phyloP scores from a whole-genome alignment of 2,797 vertebrate species.

The Acanthurus leucopareius region DNA sequence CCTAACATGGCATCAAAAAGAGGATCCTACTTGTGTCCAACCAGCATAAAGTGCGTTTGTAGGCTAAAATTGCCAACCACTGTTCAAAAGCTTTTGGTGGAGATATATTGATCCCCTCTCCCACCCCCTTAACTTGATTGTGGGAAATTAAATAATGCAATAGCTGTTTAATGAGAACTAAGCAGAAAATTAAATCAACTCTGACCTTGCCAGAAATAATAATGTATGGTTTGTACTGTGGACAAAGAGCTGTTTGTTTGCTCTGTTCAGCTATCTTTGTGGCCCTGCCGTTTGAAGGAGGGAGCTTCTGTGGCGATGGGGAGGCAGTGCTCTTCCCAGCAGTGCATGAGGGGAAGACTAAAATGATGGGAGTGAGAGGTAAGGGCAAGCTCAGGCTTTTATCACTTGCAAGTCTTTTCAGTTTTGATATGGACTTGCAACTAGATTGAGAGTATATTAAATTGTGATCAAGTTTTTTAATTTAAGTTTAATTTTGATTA shows the following conservation, averaged over 20 bases:
- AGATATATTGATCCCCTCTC: slow-evolving; percentile 74
- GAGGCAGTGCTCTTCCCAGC: slow-evolving; percentile 32
- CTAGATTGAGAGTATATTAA: background rate
- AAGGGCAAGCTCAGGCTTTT: slow-evolving; percentile 12
- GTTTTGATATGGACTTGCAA: slow-evolving; percentile 8
- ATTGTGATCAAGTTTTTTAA: too few species aligned
- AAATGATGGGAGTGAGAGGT: slow-evolving; percentile 7
- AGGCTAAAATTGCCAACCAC: slow-evolving; percentile 73
- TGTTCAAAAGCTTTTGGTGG: slow-evolving; percentile 85
- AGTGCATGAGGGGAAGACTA: slow-evolving; percentile 35
- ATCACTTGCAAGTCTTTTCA: slow-evolving; percentile 17
- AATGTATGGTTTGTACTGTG: slow-evolving; percentile 78
- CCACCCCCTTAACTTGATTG: slow-evolving; percentile 82
- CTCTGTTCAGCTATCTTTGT: slow-evolving; percentile 72
- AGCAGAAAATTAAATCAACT: slow-evolving; percentile 90
- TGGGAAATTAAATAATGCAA: slow-evolving; percentile 90
- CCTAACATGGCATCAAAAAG: slow-evolving; percentile 48
- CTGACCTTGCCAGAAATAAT: slow-evolving; percentile 87
- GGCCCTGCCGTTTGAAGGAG: slow-evolving; percentile 69
- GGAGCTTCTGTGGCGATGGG: slow-evolving; percentile 41
- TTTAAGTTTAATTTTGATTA: too few species aligned
- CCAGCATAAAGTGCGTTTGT: slow-evolving; percentile 74
- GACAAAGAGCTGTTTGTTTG: slow-evolving; percentile 84
- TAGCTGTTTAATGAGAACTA: slow-evolving; percentile 89
- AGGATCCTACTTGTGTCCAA: slow-evolving; percentile 15